phyloP scores from a whole-genome alignment of 1,140 invertebrate genomes.

The Gryon sp. region DNA sequence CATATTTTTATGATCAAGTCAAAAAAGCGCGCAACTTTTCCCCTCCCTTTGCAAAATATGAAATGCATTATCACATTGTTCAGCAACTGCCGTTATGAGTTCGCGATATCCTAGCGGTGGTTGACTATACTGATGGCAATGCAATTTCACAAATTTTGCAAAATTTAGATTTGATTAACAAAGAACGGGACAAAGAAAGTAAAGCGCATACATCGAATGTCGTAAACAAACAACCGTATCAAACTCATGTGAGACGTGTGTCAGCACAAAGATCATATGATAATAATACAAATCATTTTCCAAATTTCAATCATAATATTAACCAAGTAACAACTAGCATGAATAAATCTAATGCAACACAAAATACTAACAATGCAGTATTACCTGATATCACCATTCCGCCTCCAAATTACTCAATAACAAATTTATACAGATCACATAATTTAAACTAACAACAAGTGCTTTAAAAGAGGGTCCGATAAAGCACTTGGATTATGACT shows the following conservation, averaged over 20 bases:
- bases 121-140: conserved; percentile 1
- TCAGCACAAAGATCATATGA: not conserved
- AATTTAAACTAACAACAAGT: conserved; percentile 22
- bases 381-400: not conserved
- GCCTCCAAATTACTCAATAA: not conserved
- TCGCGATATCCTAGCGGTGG: conserved; percentile 10
- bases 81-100: conserved; percentile 30
- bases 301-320: no score
- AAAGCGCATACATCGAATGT: no score
- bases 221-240: not conserved
- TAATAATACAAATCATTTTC: no score
- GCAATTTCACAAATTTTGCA: conserved; percentile 10
- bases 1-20: conserved; percentile 35
- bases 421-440: no score
- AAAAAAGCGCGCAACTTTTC: conserved; percentile 23
- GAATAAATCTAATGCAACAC: not conserved
- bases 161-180: conserved; percentile 8
- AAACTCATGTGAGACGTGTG: not conserved
- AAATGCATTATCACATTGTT: conserved; percentile 30
- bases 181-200: conserved; percentile 10
- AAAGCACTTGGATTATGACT: conserved; percentile 30
- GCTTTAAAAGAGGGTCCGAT: conserved; percentile 20
- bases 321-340: no score
- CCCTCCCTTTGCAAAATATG: conserved; percentile 24
- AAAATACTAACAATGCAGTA: not conserved